phyloP scores from a whole-genome alignment of 2,888 invertebrate genomes.

The Xestia sexstrigata region DNA sequence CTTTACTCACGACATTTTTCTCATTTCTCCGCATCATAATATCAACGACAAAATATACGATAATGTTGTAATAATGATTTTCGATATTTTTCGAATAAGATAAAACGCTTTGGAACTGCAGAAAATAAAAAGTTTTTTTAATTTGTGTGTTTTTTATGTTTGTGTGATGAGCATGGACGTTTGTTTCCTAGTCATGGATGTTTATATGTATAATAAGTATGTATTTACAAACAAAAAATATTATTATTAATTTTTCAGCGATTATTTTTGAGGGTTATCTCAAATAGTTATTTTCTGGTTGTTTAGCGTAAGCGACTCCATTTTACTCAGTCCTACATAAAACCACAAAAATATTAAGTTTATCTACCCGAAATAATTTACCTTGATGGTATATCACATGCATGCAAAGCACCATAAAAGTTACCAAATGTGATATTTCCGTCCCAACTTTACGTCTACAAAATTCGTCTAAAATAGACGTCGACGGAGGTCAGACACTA shows the following conservation, averaged over 20 bases:
- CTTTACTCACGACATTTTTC: too few species aligned
- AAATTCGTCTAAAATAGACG: slow-evolving; percentile 63
- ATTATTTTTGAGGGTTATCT: not conserved
- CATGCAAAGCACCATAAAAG: slow-evolving; percentile 29
- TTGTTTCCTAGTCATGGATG: too few species aligned
- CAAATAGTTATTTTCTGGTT: not conserved
- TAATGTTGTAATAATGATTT: too few species aligned
- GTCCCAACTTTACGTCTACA: slow-evolving; percentile 26
- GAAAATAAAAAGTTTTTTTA: too few species aligned
- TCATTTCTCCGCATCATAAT: too few species aligned
- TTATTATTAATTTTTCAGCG: too few species aligned
- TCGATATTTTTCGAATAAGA: not conserved
- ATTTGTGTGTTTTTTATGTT: too few species aligned
- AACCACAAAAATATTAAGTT: not conserved
- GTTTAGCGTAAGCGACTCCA: not conserved
- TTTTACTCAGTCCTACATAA: not conserved
- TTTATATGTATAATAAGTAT: too few species aligned
- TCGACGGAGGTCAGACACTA: slow-evolving; percentile 68
- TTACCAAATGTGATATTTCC: slow-evolving; percentile 31
- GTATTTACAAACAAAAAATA: too few species aligned
- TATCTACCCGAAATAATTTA: slow-evolving; percentile 23
- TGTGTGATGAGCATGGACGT: too few species aligned
- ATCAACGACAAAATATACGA: too few species aligned
- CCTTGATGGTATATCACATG: slow-evolving; percentile 12
- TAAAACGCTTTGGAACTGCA: too few species aligned